These are phyloP conservation scores for Catharus bicknelli DNA, from an alignment of 2,113 vertebrate genomes.

Conservation along the genomic window DNA sequence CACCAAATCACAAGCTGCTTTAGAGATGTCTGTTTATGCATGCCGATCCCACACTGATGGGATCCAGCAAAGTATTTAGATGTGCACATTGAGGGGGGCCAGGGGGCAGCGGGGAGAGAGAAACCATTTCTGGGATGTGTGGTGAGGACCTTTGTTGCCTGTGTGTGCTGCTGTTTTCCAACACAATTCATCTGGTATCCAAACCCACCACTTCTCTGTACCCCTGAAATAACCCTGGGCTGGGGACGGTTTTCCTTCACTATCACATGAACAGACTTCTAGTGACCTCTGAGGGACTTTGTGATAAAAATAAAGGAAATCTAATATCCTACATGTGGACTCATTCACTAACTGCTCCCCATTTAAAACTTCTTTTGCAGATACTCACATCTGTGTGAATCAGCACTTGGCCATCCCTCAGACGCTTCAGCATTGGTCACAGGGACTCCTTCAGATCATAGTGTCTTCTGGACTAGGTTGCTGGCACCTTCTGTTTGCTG, in stretches of 20 bases:
- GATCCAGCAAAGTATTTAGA: conserved; percentile 35
- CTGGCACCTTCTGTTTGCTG: background rate
- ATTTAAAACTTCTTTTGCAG: background rate
- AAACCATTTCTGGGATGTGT: background rate
- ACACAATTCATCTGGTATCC: background rate
- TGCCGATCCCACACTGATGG: background rate
- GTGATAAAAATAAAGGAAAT: background rate
- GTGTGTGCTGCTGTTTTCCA: background rate
- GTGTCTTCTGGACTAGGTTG: background rate
- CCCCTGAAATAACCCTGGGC: background rate
- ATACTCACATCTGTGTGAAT: background rate
- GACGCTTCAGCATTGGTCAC: accelerated
- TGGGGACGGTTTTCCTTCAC: background rate
- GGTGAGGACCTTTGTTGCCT: background rate
- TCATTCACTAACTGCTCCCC: background rate
- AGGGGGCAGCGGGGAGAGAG: background rate
- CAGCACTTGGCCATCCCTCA: background rate
- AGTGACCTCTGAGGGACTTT: background rate
- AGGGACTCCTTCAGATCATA: background rate
- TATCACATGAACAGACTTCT: background rate
- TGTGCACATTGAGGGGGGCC: background rate
- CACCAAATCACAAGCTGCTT: conserved; percentile 46
- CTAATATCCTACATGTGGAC: background rate
- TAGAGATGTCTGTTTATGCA: conserved; percentile 8
- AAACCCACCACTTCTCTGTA: background rate